Evolutionary conservation across 1,140 invertebrate genomes (phyloP).

Genomic region (Hypothenemus hampei): DNA sequence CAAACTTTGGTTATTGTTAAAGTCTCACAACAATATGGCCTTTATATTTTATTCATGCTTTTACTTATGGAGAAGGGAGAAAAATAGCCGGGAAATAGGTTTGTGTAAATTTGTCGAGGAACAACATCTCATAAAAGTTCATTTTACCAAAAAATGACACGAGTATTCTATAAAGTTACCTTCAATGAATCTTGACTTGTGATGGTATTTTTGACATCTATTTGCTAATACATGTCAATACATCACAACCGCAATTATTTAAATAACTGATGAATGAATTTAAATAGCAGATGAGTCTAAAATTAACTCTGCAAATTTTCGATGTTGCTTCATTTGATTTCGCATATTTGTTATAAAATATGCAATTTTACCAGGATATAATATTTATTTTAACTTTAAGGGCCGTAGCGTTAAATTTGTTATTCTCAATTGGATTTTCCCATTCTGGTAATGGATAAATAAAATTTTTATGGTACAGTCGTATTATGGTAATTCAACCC

Average conservation of each 20-base stretch:
- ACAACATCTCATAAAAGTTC: not conserved
- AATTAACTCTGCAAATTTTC: too few species aligned
- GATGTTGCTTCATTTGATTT: too few species aligned
- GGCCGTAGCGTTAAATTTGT: not conserved
- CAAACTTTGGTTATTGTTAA: constrained; percentile 4
- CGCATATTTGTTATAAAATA: too few species aligned
- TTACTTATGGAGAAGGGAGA: not conserved
- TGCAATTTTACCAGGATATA: too few species aligned
- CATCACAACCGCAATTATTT: too few species aligned
- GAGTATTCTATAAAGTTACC: not conserved
- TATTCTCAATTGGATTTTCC: not conserved
- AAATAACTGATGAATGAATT: too few species aligned
- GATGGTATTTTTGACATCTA: not conserved
- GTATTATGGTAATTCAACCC: constrained; percentile 22
- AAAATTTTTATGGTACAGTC: constrained; percentile 16
- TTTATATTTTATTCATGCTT: not conserved
- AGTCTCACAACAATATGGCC: not conserved
- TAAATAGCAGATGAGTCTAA: too few species aligned
- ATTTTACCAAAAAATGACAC: not conserved
- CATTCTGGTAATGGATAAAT: constrained; percentile 4
- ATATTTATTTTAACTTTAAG: too few species aligned
- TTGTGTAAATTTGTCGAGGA: not conserved
- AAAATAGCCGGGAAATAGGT: too few species aligned
- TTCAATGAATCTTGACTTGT: not conserved
- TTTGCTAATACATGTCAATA: not conserved